Evolutionary conservation across 2,888 invertebrate genomes (phyloP).

Genomic region (Spisula solida): DNA sequence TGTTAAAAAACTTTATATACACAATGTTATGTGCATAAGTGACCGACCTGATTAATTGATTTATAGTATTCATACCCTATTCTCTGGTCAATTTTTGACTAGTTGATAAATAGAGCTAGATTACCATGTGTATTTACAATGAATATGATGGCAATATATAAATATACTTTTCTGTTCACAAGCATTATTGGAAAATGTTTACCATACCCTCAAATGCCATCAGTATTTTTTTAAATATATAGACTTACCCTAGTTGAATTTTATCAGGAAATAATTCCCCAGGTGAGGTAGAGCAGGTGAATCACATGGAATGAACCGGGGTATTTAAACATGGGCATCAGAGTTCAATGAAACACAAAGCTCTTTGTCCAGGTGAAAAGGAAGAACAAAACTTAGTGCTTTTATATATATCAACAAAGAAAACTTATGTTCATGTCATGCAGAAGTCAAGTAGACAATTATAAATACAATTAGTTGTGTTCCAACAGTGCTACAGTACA

Average conservation of each 20-base stretch:
- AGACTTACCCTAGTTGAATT: neutral
- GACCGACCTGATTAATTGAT: too few species aligned
- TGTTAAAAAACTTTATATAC: too few species aligned
- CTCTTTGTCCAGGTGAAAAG: neutral
- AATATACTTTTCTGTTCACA: too few species aligned
- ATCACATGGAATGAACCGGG: constrained; percentile 14
- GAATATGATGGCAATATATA: too few species aligned
- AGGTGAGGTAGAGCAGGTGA: constrained; percentile 1
- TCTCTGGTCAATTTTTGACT: too few species aligned
- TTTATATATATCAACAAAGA: neutral
- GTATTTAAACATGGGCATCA: neutral
- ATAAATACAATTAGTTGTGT: neutral
- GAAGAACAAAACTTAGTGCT: neutral
- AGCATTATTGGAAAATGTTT: neutral
- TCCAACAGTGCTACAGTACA: neutral
- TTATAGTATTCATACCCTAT: too few species aligned
- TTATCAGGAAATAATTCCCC: constrained; percentile 27
- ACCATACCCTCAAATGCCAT: neutral
- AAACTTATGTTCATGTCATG: neutral
- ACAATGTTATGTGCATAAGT: too few species aligned
- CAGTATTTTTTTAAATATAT: neutral
- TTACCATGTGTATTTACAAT: too few species aligned
- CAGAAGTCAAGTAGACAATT: too few species aligned
- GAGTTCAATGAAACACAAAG: neutral
- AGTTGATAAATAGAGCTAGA: too few species aligned